Conservation (phyloP, 2,888 invertebrate genomes). For the Caenorhabditis becei region DNA sequence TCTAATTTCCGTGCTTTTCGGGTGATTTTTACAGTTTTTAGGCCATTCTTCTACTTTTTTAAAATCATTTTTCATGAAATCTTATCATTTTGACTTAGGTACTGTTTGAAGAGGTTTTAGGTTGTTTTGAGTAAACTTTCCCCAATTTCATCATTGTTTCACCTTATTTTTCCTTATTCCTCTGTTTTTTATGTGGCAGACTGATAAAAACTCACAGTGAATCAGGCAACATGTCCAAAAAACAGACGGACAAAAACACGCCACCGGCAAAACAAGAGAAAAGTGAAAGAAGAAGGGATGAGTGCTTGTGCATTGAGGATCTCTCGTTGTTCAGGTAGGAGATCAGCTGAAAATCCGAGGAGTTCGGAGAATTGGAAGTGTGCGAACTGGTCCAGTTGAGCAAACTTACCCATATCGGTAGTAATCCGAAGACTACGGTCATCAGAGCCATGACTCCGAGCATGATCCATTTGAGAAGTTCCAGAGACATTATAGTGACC, state of each 20-base stretch:
- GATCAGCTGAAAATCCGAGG: constrained; percentile 48
- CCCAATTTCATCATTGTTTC: neutral
- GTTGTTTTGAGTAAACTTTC: too few relatives aligned
- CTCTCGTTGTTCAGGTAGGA: constrained; percentile 45
- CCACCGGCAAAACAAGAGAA: constrained; percentile 77
- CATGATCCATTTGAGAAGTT: constrained; percentile 69
- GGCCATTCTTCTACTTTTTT: too few relatives aligned
- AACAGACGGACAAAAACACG: constrained; percentile 76
- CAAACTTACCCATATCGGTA: constrained; percentile 85
- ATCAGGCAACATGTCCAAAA: constrained; percentile 75
- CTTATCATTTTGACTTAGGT: too few relatives aligned
- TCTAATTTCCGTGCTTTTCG: too few relatives aligned
- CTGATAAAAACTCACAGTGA: constrained; percentile 63
- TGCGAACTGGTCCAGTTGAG: too few relatives aligned
- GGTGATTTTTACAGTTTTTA: too few relatives aligned
- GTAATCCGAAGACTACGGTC: constrained; percentile 68
- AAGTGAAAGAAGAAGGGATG: constrained; percentile 70
- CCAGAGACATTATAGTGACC: constrained; percentile 64
- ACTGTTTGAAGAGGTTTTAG: too few relatives aligned
- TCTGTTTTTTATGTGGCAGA: too few relatives aligned
- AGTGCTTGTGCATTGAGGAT: constrained; percentile 48
- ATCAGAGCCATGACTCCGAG: constrained; percentile 71
- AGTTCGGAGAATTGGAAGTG: too few relatives aligned
- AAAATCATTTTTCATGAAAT: too few relatives aligned
- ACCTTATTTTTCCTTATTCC: constrained; percentile 5